Percentiles rank a stretch among this genome's conserved stretches.
Conservation (phyloP, 2,888 invertebrate genomes). For the Drosophila rellima region DNA sequence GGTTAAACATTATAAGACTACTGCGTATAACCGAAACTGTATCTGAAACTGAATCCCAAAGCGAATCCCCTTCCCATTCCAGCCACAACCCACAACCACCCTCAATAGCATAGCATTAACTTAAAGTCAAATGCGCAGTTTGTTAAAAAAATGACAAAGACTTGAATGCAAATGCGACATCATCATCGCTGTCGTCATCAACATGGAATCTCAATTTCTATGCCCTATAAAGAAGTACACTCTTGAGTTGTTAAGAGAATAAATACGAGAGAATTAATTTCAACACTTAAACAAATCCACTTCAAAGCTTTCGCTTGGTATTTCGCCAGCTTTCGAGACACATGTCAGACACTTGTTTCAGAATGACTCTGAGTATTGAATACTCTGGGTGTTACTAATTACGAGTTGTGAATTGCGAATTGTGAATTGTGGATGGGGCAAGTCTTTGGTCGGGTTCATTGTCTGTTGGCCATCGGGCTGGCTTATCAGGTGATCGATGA, state of each 20-base stretch:
- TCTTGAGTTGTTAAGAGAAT: background rate
- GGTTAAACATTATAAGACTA: conserved; percentile 43
- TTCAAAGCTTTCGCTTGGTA: conserved; percentile 12
- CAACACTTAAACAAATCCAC: background rate
- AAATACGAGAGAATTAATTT: background rate
- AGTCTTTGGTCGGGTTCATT: conserved; percentile 26
- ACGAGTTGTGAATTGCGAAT: background rate
- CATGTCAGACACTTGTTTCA: conserved; percentile 45
- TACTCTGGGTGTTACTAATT: conserved; percentile 5
- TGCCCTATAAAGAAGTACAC: conserved; percentile 14
- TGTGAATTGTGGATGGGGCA: conserved; percentile 19
- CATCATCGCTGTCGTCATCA: conserved; percentile 9
- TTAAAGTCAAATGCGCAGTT: conserved; percentile 45
- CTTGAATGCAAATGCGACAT: conserved; percentile 29
- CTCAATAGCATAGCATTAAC: conserved; percentile 36
- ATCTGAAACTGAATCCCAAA: conserved; percentile 4
- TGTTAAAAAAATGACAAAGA: conserved; percentile 22
- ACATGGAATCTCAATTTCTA: conserved; percentile 36
- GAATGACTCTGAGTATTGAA: conserved; percentile 8
- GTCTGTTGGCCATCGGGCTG: conserved; percentile 16
- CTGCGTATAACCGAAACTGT: conserved; percentile 57
- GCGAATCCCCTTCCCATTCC: background rate
- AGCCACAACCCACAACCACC: conserved; percentile 40
- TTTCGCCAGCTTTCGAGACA: conserved; percentile 23
- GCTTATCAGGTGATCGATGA: conserved; percentile 67